phyloP scores from a whole-genome alignment of 2,888 invertebrate species.

The Lymantria dispar region DNA sequence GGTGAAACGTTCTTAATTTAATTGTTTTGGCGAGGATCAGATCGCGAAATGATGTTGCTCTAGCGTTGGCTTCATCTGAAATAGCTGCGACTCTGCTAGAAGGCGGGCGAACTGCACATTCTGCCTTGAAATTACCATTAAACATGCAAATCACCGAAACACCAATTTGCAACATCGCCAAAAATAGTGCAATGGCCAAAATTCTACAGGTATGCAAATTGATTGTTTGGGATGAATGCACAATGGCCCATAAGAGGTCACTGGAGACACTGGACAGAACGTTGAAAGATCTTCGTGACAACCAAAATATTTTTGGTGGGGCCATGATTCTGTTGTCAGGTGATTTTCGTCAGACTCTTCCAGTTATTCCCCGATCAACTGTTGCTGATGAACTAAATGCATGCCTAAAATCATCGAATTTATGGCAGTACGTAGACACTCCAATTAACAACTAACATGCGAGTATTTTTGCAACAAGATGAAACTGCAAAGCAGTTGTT shows the following conservation, averaged over 20 bases:
- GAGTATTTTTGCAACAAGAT: too few relatives aligned
- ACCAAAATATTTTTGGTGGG: conserved; percentile 27
- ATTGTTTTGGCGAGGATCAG: conserved; percentile 30
- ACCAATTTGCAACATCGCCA: conserved; percentile 29
- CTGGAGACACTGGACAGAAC: conserved; percentile 25
- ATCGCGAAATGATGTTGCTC: conserved; percentile 24
- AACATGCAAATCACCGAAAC: conserved; percentile 32
- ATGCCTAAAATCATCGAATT: conserved; percentile 33
- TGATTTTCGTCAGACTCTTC: conserved; percentile 38
- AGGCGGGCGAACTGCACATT: too few relatives aligned
- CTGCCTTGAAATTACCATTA: conserved; percentile 37
- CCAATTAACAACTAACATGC: conserved; percentile 26
- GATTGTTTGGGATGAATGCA: too few relatives aligned
- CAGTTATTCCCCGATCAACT: conserved; percentile 35
- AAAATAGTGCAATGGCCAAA: conserved; percentile 10
- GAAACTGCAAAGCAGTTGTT: neutral
- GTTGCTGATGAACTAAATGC: conserved; percentile 34
- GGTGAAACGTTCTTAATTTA: conserved; percentile 31
- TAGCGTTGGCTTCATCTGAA: conserved; percentile 37
- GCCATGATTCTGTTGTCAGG: conserved; percentile 30
- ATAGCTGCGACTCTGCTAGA: conserved; percentile 31
- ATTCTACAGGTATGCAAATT: too few relatives aligned
- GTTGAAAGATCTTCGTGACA: conserved; percentile 27
- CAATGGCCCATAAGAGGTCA: too few relatives aligned
- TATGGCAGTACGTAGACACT: conserved; percentile 32